Conservation (phyloP, 64 coral and sea anemone genomes). For the Pachyseris speciosa region DNA sequence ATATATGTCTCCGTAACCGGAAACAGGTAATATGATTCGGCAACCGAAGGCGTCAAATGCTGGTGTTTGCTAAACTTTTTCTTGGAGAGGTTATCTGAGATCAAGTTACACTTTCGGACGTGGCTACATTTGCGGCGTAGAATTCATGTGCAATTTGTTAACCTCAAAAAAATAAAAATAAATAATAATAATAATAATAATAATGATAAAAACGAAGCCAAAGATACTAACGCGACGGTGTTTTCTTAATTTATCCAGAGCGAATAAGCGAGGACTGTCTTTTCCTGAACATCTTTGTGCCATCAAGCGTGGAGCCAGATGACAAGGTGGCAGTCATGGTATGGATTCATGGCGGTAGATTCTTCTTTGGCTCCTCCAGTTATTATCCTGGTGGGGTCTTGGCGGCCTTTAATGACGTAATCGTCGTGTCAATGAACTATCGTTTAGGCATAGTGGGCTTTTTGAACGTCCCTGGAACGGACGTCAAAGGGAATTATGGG, state of each 20-base stretch:
- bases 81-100: no score
- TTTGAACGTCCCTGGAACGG: slow-evolving; percentile 39
- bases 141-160: no score
- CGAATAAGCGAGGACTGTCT: slow-evolving; percentile 54
- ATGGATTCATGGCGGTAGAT: slow-evolving; percentile 63
- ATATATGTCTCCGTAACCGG: no score
- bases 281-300: slow-evolving; percentile 25
- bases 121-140: no score
- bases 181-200: no score
- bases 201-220: not conserved
- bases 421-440: slow-evolving; percentile 69
- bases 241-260: not conserved
- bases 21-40: no score
- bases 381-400: slow-evolving; percentile 1
- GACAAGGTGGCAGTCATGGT: slow-evolving; percentile 53
- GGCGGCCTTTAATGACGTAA: slow-evolving; percentile 53
- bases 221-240: not conserved
- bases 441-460: slow-evolving; percentile 58
- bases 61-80: no score
- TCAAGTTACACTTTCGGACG: no score
- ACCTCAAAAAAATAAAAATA: no score
- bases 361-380: not conserved
- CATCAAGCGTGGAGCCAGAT: not conserved
- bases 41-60: no score
- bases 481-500: slow-evolving; percentile 63